A percentile compares a stretch with the other conserved stretches of the same genome.
Conservation (phyloP, 1,140 invertebrate genomes). For the Neuroterus valhalla region DNA sequence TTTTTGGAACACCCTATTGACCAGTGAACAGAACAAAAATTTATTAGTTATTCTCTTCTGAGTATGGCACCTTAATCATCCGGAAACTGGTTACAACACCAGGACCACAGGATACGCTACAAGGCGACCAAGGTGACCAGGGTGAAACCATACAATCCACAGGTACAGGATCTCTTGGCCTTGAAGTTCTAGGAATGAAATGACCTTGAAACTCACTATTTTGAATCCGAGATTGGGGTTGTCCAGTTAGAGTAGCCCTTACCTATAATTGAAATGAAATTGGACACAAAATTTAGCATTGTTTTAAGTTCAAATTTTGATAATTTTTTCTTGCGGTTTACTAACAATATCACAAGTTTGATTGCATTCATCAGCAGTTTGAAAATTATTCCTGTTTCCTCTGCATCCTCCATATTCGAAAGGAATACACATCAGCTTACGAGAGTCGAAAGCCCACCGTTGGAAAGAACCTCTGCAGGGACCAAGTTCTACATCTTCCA, state of each 20-base stretch:
- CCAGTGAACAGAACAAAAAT: too few relatives aligned
- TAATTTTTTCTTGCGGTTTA: too few relatives aligned
- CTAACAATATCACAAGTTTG: constrained; percentile 81
- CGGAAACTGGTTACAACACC: constrained; percentile 78
- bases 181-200: background rate
- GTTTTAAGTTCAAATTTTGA: background rate
- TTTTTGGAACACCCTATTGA: background rate
- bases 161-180: constrained; percentile 35
- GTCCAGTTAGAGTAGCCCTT: constrained; percentile 44
- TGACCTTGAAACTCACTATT: background rate
- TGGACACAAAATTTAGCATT: background rate
- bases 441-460: constrained; percentile 87
- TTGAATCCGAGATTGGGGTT: constrained; percentile 19
- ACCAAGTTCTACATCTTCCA: constrained; percentile 82
- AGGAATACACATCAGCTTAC: constrained; percentile 83
- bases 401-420: constrained; percentile 93
- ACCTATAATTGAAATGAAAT: constrained; percentile 39
- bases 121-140: constrained; percentile 86
- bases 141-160: constrained; percentile 81
- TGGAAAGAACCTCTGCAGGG: constrained; percentile 89
- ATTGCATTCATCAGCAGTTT: constrained; percentile 84
- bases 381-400: constrained; percentile 93
- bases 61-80: constrained; percentile 75
- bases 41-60: too few relatives aligned
- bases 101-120: constrained; percentile 83